Evolutionary conservation across 2,113 vertebrate genomes (phyloP), one percentile per base, ranked within the genome.

Genomic region (Dromas ardeola): DNA sequence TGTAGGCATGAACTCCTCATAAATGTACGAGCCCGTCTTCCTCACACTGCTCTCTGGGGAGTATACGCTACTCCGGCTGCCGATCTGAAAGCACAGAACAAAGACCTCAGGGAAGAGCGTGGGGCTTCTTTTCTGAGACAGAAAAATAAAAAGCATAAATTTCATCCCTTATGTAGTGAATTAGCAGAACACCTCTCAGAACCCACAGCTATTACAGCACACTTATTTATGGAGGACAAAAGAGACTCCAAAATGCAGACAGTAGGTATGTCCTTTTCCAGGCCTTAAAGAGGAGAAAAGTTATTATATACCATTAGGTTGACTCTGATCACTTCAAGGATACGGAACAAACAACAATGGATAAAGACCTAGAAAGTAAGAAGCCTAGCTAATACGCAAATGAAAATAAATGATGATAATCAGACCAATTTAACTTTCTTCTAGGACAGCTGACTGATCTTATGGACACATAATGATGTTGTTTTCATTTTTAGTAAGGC

Each of bases 1-100:
- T 2, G 99, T 99, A 25, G 99, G 99, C 99, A 99, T 99, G 96
- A 99, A 99, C 89, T 99, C 99, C 95, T 99, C 99, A 38, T 99
- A 99, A 95, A 99, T 99, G 97, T 99, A 99, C 0, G 99, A 99
- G 23, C 99, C 99, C 1, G 99, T 99, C 98, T 99, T 99, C 93
- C 99, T 98, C 92, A 99, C 99, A 1, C 97, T 99, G 99, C 99
- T 99, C 98, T 99, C 99, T 9, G 99, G 99, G 23, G 99, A 99
- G 96, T 99, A 99, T 69, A 99, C 99, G 2, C 99, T 99, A 97
- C 99, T 99, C 43, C 99, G 98, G 96, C 99, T 99, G 82, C 99
- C 99, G 19, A 99, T 99, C 99, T 99, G 97, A 25, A 98, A 92
- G 55, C 61, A 92, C n/a, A 95, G 69, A 72, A 85, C 1, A 49